Percentiles rank a stretch among this genome's conserved stretches.
Conservation (phyloP, 2,113 vertebrate genomes). For the Uria lomvia region DNA sequence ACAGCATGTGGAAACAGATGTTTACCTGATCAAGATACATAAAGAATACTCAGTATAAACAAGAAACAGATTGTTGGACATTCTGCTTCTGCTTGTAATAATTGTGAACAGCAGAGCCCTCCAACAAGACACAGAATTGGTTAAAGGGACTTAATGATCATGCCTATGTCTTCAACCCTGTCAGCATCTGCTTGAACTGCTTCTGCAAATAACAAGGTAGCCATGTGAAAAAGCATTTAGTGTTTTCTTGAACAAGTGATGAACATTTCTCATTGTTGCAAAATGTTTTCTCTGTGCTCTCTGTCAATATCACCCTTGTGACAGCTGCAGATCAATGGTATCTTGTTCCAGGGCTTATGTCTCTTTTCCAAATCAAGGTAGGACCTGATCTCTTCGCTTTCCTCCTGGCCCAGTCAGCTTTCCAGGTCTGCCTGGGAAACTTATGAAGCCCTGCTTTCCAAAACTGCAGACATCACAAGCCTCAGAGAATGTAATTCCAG, state of each 20-base stretch:
- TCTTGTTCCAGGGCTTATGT: neutral
- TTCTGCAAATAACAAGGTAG: neutral
- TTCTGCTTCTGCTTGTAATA: neutral
- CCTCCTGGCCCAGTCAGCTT: neutral
- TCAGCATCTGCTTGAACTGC: neutral
- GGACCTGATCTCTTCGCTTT: neutral
- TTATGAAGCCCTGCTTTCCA: neutral
- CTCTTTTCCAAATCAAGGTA: neutral
- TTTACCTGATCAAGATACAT: neutral
- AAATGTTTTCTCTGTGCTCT: neutral
- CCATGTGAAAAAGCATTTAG: neutral
- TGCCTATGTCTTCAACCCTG: neutral
- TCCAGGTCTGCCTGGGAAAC: neutral
- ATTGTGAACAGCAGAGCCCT: neutral
- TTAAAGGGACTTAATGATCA: neutral
- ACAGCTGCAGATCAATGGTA: neutral
- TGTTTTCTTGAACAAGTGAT: neutral
- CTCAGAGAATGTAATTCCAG: neutral
- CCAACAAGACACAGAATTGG: neutral
- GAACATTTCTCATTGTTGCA: neutral
- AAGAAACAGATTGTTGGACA: neutral
- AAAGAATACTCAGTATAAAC: neutral
- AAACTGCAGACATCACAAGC: neutral
- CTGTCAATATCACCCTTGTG: neutral
- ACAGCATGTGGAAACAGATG: neutral